Conservation (phyloP, 2,888 invertebrate species). For the Ophraella communa region DNA sequence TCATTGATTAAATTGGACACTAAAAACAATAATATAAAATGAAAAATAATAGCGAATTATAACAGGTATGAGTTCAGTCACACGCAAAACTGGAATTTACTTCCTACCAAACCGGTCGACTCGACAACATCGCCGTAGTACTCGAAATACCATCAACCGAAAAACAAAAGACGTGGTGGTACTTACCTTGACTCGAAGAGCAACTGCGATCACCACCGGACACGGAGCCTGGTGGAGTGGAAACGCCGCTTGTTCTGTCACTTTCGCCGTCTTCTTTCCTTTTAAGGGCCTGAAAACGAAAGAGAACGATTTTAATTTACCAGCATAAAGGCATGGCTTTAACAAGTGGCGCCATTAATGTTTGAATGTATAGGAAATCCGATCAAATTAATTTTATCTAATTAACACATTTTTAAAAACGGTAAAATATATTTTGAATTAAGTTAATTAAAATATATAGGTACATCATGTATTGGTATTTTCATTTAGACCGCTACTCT, state of each 20-base stretch:
- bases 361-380: too few species aligned
- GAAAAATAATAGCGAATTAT: too few species aligned
- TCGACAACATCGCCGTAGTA: background rate
- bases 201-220: conserved; percentile 57
- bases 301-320: background rate
- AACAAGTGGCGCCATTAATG: background rate
- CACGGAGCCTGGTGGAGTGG: conserved; percentile 61
- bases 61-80: too few species aligned
- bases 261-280: conserved; percentile 60
- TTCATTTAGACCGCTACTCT: too few species aligned
- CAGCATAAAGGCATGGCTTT: background rate
- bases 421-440: too few species aligned
- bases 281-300: conserved; percentile 58
- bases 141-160: background rate
- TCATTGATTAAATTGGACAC: too few species aligned
- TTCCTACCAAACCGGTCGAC: background rate
- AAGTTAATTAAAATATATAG: too few species aligned
- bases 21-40: too few species aligned
- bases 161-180: conserved; percentile 5
- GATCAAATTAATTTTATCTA: too few species aligned
- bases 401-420: too few species aligned
- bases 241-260: conserved; percentile 57
- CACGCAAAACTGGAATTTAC: background rate
- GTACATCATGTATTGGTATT: too few species aligned
- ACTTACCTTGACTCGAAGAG: conserved; percentile 61